Percentiles rank a stretch among this genome's conserved stretches.
Conservation (phyloP, 2,113 vertebrate genomes). For the Prionailurus bengalensis region DNA sequence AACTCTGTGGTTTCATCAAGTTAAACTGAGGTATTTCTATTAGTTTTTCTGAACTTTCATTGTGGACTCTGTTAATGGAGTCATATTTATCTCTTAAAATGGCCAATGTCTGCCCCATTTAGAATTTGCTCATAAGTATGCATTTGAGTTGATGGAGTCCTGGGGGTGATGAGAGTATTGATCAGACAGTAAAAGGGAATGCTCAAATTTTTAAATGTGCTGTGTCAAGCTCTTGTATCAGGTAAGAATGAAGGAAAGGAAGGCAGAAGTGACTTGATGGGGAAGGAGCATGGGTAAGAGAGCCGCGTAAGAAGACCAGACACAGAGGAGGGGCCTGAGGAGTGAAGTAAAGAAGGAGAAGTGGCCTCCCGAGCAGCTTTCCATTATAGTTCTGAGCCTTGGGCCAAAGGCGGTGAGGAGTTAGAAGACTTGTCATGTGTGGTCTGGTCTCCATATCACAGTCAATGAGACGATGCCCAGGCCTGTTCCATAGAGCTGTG, state of each 20-base stretch:
- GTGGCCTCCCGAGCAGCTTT: not conserved
- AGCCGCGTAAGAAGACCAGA: not conserved
- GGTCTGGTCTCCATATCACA: not conserved
- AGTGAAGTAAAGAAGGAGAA: not conserved
- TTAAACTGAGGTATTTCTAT: not conserved
- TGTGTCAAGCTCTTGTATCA: not conserved
- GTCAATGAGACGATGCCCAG: not conserved
- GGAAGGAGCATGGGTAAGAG: not conserved
- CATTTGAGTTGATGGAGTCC: slow-evolving; percentile 30
- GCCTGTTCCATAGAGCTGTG: not conserved
- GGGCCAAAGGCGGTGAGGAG: not conserved
- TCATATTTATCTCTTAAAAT: slow-evolving; percentile 51
- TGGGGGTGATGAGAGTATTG: not conserved
- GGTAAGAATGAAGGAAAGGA: not conserved
- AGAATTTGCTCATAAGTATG: not conserved
- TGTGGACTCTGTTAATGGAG: not conserved
- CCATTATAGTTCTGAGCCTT: not conserved
- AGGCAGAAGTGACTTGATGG: not conserved
- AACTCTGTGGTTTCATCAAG: not conserved
- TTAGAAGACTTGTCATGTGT: not conserved
- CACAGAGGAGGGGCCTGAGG: no score
- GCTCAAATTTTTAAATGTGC: not conserved
- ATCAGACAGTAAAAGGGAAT: not conserved
- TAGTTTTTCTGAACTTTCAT: not conserved
- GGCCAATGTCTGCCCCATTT: not conserved